These are phyloP conservation scores for Drosophila prosaltans DNA, from an alignment of 1,140 invertebrate species.

Conservation along the genomic window DNA sequence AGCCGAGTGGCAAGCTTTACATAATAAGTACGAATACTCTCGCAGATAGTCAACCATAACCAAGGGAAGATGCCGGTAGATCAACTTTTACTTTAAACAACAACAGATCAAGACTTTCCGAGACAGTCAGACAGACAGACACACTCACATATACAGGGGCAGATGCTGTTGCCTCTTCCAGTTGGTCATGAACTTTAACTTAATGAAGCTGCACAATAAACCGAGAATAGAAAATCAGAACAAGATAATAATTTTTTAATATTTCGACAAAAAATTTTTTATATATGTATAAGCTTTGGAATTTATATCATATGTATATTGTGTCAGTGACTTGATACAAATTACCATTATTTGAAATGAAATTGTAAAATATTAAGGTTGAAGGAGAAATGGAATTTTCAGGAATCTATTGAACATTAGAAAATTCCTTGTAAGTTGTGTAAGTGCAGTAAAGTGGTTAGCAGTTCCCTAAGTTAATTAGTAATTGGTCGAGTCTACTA, in stretches of 20 bases:
- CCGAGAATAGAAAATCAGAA: constrained; percentile 1
- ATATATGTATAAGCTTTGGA: too few species aligned
- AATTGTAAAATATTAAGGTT: too few species aligned
- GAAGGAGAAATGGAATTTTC: too few species aligned
- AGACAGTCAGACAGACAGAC: not conserved
- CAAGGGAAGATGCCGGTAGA: constrained; percentile 37
- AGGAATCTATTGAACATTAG: too few species aligned
- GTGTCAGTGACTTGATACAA: too few species aligned
- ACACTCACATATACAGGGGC: not conserved
- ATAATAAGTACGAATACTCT: constrained; percentile 49
- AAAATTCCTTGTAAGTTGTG: too few species aligned
- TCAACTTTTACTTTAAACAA: constrained; percentile 69
- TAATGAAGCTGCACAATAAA: constrained; percentile 16
- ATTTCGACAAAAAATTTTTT: not conserved
- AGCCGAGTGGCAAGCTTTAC: constrained; percentile 51
- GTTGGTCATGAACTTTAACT: constrained; percentile 58
- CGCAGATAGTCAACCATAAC: not conserved
- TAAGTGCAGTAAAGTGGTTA: too few species aligned
- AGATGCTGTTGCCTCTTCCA: not conserved
- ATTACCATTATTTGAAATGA: too few species aligned
- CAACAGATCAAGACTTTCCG: not conserved
- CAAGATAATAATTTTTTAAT: not conserved
- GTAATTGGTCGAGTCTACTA: too few species aligned
- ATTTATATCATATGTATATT: too few species aligned
- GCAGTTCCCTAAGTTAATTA: too few species aligned